These are phyloP conservation scores for Drosophila littoralis DNA, from an alignment of 1,140 invertebrate genomes.

Conservation along the genomic window DNA sequence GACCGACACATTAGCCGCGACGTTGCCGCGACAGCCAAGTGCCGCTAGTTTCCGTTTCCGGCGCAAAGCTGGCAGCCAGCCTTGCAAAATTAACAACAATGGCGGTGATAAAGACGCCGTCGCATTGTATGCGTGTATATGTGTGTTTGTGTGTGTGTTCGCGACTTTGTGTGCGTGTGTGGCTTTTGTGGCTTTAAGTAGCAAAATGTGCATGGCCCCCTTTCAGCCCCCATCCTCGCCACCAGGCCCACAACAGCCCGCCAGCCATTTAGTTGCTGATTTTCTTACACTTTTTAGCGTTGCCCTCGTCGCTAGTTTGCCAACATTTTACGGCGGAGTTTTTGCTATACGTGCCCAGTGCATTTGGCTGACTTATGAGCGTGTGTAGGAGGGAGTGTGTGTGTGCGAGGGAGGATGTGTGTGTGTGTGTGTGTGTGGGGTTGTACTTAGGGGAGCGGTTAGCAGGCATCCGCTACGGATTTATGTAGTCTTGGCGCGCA, in stretches of 20 bases:
- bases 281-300: constrained; percentile 77
- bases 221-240: background rate
- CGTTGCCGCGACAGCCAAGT: constrained; percentile 60
- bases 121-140: constrained; percentile 44
- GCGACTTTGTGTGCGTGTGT: constrained; percentile 45
- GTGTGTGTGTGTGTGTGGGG: constrained; percentile 22
- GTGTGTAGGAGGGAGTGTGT: constrained; percentile 21
- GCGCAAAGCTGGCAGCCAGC: constrained; percentile 63
- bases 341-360: constrained; percentile 51
- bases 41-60: constrained; percentile 80
- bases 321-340: constrained; percentile 61
- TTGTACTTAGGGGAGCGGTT: constrained; percentile 45
- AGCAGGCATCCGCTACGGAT: constrained; percentile 52
- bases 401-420: constrained; percentile 22
- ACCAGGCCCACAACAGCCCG: background rate
- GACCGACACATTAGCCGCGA: constrained; percentile 59
- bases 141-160: background rate
- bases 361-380: constrained; percentile 50
- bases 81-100: constrained; percentile 81
- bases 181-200: constrained; percentile 82
- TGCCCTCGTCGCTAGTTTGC: constrained; percentile 56
- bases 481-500: constrained; percentile 65
- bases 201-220: constrained; percentile 63
- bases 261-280: constrained; percentile 65
- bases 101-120: constrained; percentile 76